Evolutionary conservation across 2,113 vertebrate species (phyloP).

Genomic region (Ranitomeya variabilis): DNA sequence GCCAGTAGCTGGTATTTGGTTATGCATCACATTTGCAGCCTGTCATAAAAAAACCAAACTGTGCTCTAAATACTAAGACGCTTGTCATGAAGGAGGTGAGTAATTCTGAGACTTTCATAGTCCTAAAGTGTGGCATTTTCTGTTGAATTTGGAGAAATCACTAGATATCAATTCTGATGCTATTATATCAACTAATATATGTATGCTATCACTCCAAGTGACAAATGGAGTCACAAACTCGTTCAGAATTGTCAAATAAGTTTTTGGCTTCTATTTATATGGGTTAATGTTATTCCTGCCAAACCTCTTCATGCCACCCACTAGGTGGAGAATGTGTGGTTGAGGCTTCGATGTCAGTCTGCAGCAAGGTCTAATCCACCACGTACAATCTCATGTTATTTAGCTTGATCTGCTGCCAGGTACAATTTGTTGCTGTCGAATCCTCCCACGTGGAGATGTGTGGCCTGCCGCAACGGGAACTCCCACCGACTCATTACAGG

Average conservation of each 20-base stretch:
- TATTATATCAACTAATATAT: neutral
- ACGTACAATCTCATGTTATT: slow-evolving; percentile 7
- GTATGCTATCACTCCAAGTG: neutral
- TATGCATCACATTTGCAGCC: no score
- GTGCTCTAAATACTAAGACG: no score
- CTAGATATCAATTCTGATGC: no score
- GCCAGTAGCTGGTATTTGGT: no score
- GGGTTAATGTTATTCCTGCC: neutral
- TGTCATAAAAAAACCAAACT: no score
- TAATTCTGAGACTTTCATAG: no score
- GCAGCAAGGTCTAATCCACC: slow-evolving; percentile 18
- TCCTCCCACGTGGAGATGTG: slow-evolving; percentile 27
- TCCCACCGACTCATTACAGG: slow-evolving; percentile 33
- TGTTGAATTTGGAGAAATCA: no score
- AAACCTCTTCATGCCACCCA: slow-evolving; percentile 22
- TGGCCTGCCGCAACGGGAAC: slow-evolving; percentile 31
- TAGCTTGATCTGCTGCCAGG: slow-evolving; percentile 42
- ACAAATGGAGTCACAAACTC: slow-evolving; percentile 20
- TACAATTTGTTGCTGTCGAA: slow-evolving; percentile 29
- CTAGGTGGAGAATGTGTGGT: slow-evolving; percentile 32
- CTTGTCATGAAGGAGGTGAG: no score
- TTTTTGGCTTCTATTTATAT: neutral
- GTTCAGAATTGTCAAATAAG: neutral
- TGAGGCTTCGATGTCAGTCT: slow-evolving; percentile 5
- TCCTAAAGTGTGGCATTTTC: no score